These are phyloP conservation scores for Anabas testudineus DNA, from an alignment of 2,797 vertebrate genomes.

Conservation along the genomic window DNA sequence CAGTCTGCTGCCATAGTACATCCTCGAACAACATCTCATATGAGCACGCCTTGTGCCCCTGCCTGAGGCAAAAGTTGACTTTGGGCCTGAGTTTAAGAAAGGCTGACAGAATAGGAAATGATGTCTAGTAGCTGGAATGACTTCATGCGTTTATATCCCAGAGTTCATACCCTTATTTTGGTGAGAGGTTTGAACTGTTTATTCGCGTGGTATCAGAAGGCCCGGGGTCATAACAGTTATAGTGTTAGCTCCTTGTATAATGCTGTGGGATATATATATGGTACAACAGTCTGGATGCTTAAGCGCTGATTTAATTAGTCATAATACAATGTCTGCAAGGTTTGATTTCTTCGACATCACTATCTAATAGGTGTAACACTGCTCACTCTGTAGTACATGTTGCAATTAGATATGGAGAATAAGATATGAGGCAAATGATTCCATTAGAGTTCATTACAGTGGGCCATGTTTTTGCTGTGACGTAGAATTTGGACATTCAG, in stretches of 20 bases:
- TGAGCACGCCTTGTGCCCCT: constrained; percentile 35
- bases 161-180: constrained; percentile 3
- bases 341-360: constrained; percentile 24
- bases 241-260: constrained; percentile 9
- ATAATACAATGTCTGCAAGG: constrained; percentile 18
- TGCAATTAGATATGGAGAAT: constrained; percentile 25
- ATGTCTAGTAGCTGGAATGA: constrained; percentile 43
- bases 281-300: background rate
- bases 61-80: constrained; percentile 60
- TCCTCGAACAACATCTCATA: constrained; percentile 66
- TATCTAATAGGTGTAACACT: constrained; percentile 12
- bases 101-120: constrained; percentile 35
- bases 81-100: constrained; percentile 47
- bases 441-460: constrained; percentile 5
- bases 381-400: constrained; percentile 13
- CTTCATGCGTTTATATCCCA: constrained; percentile 21
- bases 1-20: constrained; percentile 59
- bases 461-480: constrained; percentile 28
- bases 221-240: constrained; percentile 14
- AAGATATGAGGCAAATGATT: constrained; percentile 22
- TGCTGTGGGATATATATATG: background rate
- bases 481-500: constrained; percentile 6
- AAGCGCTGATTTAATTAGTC: constrained; percentile 9
- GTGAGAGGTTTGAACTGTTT: constrained; percentile 16
- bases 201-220: background rate